Evolutionary conservation across 2,113 vertebrate species (phyloP), one percentile per base, ranked within the genome.

Genomic region (Galbula dea): DNA sequence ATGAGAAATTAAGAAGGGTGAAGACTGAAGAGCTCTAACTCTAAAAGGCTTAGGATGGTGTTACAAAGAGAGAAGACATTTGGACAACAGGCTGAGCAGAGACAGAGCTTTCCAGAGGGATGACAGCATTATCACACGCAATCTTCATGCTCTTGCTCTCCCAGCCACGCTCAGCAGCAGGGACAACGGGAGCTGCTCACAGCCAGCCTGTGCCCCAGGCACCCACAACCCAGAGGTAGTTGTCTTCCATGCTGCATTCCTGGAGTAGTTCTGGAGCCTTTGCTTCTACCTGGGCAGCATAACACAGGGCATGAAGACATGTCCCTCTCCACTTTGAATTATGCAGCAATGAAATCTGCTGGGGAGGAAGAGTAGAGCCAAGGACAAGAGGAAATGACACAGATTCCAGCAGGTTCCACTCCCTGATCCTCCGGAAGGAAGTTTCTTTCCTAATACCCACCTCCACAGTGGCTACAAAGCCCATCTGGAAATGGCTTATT

Each of bases 341-440:
- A n/a, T 1, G 11, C 68, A 37, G 94, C 96, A 72, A 14, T 29
- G 88, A 75, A 90, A 67, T 86, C 76, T 92, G 76, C 90, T 58
- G 61, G 76, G 76, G 88, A 96, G 80, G 86, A 95, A 94, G 83
- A 96, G 55, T 32, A 91, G 86, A 94, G 94, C 90, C 95, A 96
- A 96, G 96, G 96, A 88, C 96, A 93, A n/a, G 69, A 96, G 96
- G 95, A 96, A 96, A 96, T 92, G 83, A 95, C 92, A 96, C 86
- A 81, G 94, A 88, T 86, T 96, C 73, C 92, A 95, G 90, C 86
- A 96, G 96, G 95, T 95, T 78, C 94, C 96, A 96, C 95, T 96
- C 96, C 95, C 96, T 95, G 94, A 94, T 94, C 92, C 95, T 96
- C 95, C 95, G 96, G 96, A 96, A 96, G 96, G 96, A 96, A 96